phyloP scores from a whole-genome alignment of 2,888 invertebrate genomes.

The Clitarchus hookeri region DNA sequence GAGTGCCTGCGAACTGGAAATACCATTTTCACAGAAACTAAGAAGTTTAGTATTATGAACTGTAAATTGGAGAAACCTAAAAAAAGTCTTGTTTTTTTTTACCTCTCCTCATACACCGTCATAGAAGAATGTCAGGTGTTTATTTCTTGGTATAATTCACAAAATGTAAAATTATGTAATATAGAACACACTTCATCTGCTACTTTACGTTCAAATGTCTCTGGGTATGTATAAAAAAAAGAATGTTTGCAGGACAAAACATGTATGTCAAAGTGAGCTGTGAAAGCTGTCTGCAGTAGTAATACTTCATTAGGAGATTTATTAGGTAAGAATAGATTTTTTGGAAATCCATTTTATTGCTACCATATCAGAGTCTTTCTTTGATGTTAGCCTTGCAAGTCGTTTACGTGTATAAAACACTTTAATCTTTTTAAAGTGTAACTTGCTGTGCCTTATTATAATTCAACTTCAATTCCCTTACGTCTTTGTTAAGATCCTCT shows the following conservation, averaged over 20 bases:
- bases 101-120: slow-evolving; percentile 9
- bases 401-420: not conserved
- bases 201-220: not conserved
- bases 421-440: not conserved
- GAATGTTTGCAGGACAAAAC: slow-evolving; percentile 1
- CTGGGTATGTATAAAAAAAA: not conserved
- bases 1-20: slow-evolving; percentile 23
- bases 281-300: not conserved
- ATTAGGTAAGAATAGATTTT: slow-evolving; percentile 8
- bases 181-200: slow-evolving; percentile 23
- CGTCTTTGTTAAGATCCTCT: not conserved
- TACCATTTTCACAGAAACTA: not conserved
- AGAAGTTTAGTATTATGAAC: not conserved
- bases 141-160: not conserved
- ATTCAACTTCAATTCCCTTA: not conserved
- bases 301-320: not conserved
- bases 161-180: slow-evolving; percentile 22
- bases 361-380: not conserved
- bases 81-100: too few relatives aligned
- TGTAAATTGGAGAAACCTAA: slow-evolving; percentile 12
- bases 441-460: not conserved
- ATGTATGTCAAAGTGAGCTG: not conserved
- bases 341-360: slow-evolving; percentile 18
- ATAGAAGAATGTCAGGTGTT: not conserved
- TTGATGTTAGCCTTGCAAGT: not conserved